Evolutionary conservation across 2,888 invertebrate genomes (phyloP).

Genomic region (Malthinus seriepunctatus): DNA sequence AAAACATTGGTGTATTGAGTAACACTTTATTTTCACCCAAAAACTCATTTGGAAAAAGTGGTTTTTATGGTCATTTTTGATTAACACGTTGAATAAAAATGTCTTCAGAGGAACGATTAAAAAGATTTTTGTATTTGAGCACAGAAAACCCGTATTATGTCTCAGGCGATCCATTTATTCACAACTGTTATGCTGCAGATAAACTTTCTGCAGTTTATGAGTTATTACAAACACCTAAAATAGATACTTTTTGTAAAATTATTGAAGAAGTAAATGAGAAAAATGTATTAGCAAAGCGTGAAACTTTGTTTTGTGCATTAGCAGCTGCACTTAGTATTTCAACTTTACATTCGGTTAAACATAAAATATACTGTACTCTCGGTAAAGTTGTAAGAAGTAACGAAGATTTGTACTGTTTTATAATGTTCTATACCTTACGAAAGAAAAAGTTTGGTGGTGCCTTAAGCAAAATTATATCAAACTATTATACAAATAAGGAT

Average conservation of each 20-base stretch:
- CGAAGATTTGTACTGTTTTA: conserved; percentile 53
- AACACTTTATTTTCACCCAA: too few species aligned
- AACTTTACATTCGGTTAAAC: conserved; percentile 6
- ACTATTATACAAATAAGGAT: conserved; percentile 68
- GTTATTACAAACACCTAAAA: conserved; percentile 15
- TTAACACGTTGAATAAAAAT: background rate
- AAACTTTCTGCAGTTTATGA: conserved; percentile 21
- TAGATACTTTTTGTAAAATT: conserved; percentile 33
- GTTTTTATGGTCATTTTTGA: too few species aligned
- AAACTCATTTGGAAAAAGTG: too few species aligned
- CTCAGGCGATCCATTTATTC: conserved; percentile 41
- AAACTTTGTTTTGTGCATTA: conserved; percentile 41
- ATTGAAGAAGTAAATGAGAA: conserved; percentile 38
- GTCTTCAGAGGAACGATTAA: conserved; percentile 38
- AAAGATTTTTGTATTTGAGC: conserved; percentile 43
- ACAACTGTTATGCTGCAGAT: conserved; percentile 30
- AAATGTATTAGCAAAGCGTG: conserved; percentile 36
- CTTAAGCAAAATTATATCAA: conserved; percentile 60
- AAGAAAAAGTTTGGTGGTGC: conserved; percentile 36
- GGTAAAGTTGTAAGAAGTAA: conserved; percentile 63
- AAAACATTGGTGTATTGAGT: too few species aligned
- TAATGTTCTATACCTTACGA: conserved; percentile 40
- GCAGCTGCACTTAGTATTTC: conserved; percentile 28
- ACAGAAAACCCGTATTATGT: conserved; percentile 38
- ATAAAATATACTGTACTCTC: conserved; percentile 30